phyloP scores from a whole-genome alignment of 2,113 vertebrate genomes.

The Thinocorus orbignyianus region DNA sequence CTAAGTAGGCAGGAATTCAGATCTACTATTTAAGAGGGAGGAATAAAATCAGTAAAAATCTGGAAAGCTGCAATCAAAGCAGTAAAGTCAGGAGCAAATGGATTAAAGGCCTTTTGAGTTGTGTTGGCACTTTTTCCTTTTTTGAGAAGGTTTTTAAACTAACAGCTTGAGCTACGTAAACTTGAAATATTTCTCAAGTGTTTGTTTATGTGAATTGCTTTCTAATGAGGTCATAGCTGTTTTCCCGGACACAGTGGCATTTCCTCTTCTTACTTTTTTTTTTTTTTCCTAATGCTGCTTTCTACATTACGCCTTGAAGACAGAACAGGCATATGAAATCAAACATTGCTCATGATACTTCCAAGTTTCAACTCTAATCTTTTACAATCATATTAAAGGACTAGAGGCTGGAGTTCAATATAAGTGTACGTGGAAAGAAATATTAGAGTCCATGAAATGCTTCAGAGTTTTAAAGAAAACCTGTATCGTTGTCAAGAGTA shows the following conservation, averaged over 20 bases:
- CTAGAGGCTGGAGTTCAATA: neutral
- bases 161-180: slow-evolving; percentile 51
- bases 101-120: slow-evolving; percentile 45
- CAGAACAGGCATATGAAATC: neutral
- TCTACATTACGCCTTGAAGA: slow-evolving; percentile 15
- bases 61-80: slow-evolving; percentile 6
- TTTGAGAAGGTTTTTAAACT: slow-evolving; percentile 45
- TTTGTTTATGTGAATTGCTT: slow-evolving; percentile 68
- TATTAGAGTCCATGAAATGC: neutral
- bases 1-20: neutral
- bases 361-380: neutral
- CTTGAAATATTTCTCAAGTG: slow-evolving; percentile 67
- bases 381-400: neutral
- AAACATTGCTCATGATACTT: neutral
- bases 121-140: slow-evolving; percentile 11
- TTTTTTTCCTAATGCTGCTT: slow-evolving; percentile 3
- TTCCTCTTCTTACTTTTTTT: slow-evolving; percentile 26
- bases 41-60: neutral
- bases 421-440: neutral
- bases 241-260: slow-evolving; percentile 52
- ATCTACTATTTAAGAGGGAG: neutral
- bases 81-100: slow-evolving; percentile 16
- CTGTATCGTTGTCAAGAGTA: neutral
- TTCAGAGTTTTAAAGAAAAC: neutral
- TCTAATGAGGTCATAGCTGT: slow-evolving; percentile 65